phyloP scores from a whole-genome alignment of 2,888 invertebrate genomes.

The Netelia virgata region DNA sequence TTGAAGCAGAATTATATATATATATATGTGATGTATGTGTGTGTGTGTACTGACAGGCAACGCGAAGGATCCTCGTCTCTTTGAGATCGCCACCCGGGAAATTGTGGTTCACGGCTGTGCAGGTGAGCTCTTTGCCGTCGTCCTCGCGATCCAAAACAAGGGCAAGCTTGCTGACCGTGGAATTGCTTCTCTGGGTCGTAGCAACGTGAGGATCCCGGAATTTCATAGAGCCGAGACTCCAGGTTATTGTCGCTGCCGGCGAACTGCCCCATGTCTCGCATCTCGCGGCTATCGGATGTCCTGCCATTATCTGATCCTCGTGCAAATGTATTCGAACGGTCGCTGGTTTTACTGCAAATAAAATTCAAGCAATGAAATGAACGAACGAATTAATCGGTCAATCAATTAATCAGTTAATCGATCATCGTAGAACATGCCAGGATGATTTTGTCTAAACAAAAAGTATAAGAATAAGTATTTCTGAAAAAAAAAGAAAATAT shows the following conservation, averaged over 20 bases:
- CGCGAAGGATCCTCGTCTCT: conserved; percentile 91
- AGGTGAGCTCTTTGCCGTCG: conserved; percentile 93
- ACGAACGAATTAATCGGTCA: no score
- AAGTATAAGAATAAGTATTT: no score
- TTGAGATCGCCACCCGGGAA: conserved; percentile 93
- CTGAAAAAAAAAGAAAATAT: no score
- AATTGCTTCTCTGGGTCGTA: conserved; percentile 87
- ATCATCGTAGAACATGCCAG: no score
- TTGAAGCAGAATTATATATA: conserved; percentile 18
- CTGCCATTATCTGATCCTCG: conserved; percentile 90
- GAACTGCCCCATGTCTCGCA: conserved; percentile 94
- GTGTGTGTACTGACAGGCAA: conserved; percentile 91
- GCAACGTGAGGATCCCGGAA: conserved; percentile 88
- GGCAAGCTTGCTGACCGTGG: conserved; percentile 90
- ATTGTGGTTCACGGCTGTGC: conserved; percentile 94
- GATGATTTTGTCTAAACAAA: no score
- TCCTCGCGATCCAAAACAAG: conserved; percentile 92
- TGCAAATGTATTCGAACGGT: conserved; percentile 91
- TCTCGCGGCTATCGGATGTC: conserved; percentile 90
- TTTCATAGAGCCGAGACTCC: conserved; percentile 91
- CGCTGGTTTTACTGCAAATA: conserved; percentile 90
- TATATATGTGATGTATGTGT: not conserved
- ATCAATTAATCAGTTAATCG: no score
- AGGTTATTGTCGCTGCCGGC: conserved; percentile 93
- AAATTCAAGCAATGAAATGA: not conserved